Conservation (phyloP, 2,113 vertebrate genomes). For the Anolis sagrei region DNA sequence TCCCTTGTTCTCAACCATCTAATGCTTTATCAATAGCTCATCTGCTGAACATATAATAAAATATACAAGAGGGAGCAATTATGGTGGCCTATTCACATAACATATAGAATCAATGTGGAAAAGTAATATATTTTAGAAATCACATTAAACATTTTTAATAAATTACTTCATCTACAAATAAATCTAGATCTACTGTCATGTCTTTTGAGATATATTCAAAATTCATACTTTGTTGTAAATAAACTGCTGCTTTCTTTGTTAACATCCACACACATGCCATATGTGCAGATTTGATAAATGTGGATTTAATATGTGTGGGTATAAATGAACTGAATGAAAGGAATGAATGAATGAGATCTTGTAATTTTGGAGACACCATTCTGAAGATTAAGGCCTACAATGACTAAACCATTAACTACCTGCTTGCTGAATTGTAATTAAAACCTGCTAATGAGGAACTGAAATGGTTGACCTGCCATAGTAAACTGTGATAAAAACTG, state of each 20-base stretch:
- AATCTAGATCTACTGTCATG: neutral
- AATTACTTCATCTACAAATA: too few species aligned
- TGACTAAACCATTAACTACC: too few species aligned
- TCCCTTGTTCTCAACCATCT: neutral
- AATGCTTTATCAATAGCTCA: neutral
- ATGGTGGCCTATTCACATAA: neutral
- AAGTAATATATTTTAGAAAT: neutral
- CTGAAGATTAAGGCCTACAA: too few species aligned
- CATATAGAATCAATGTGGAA: neutral
- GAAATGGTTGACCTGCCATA: too few species aligned
- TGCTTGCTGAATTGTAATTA: too few species aligned
- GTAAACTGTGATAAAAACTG: too few species aligned
- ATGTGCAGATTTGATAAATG: too few species aligned
- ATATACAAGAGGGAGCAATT: neutral
- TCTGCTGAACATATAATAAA: neutral
- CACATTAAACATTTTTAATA: neutral
- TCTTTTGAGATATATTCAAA: neutral
- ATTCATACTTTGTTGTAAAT: neutral
- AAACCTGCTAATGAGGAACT: too few species aligned
- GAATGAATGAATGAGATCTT: too few species aligned
- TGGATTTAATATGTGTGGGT: too few species aligned
- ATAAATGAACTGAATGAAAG: too few species aligned
- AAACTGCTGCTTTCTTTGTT: neutral
- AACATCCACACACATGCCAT: neutral
- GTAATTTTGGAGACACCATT: too few species aligned